Base-by-base conservation (phyloP, 2,797 vertebrate species). In the Lutjanus argentimaculatus region DNA sequence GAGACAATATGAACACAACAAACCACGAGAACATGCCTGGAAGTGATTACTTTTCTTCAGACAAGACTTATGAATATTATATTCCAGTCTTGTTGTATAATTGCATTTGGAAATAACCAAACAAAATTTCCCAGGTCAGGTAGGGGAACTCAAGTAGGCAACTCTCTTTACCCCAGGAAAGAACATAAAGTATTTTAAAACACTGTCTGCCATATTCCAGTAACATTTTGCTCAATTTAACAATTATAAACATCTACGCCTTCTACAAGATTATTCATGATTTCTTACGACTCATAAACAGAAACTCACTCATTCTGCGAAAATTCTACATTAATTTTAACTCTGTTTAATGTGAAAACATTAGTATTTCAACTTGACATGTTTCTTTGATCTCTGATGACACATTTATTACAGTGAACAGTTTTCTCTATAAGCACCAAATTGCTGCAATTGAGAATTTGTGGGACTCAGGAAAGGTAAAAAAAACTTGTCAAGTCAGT, bases 1-100 rank as follows among this genome's bases (percentile, higher is more conserved):
- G 17, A n/a, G 61, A 59, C 30, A 21, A 49, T n/a, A 72, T 77
- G 30, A 36, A 66, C 21, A 58, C 40, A 79, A 64, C 59, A 65
- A 79, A 67, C 17, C 48, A 67, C 43, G 59, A 51, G 30, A 73
- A 25, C 46, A 51, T 57, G 40, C 17, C 51, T 66, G 48, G 10
- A 62, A 36, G 46, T 67, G 66, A n/a, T 15, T 17, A 36, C 8
- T 48, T 36, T 48, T 51, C 25, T 67, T 53, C 30, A 59, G 6
- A 48, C 16, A 10, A 61, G 10, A n/a, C 30, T 36, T 36, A 36
- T 36, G 30, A 36, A 36, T 36, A 36, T 36, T 36, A 36, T 36
- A 36, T 36, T 36, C 30, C 30, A 36, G 4, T 36, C 30, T 36
- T 6, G 30, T 36, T 36, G 30, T 36, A 64, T 57, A 30, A 46